Base-by-base conservation (phyloP, 2,797 vertebrate genomes). In the Paguma larvata region DNA sequence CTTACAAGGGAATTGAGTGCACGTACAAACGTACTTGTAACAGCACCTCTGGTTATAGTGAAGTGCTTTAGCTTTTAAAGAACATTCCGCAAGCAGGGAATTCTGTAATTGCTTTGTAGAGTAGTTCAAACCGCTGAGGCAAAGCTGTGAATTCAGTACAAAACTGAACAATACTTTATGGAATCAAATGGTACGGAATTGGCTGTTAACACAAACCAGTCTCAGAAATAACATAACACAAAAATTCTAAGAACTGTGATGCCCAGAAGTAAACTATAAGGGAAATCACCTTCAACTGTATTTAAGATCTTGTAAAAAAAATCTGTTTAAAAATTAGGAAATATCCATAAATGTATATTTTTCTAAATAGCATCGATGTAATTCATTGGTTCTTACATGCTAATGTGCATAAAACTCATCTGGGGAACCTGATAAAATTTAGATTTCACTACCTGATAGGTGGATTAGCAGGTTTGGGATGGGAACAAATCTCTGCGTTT, bases 31-130 rank as follows among this genome's bases (percentile, higher is more conserved):
- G 51, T 34, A 21, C 63, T 96, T 98, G 93, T 97, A 97, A 97
- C 77, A 94, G 96, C 97, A 95, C 41, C 44, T 93, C 94, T 97
- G 94, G 98, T 98, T 98, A 89, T 72, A 93, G 85, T 92, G 92
- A 97, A 98, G 97, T 91, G 41, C 32, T 72, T 97, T 96, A 62
- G 84, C 51, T 98, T 98, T 91, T 51, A 91, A 97, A 98, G 59
- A 62, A 46, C 72, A 91, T 85, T 97, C 88, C 84, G 73, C 51
- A 98, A 97, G 97, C 89, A 86, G n/a, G 44, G 86, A 97, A 96
- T 94, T 85, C 96, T 68, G 89, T 98, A 98, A 97, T 96, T 98
- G 94, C 92, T 97, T 97, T 97, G 73, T 73, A 96, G 82, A 96
- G 48, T n/a, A 96, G 82, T 82, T 98, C 88, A 98, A 97, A 98